Percentiles rank a stretch among this genome's conserved stretches.
phyloP scores from a whole-genome alignment of 2,797 vertebrate species.

The Lacerta viridis region DNA sequence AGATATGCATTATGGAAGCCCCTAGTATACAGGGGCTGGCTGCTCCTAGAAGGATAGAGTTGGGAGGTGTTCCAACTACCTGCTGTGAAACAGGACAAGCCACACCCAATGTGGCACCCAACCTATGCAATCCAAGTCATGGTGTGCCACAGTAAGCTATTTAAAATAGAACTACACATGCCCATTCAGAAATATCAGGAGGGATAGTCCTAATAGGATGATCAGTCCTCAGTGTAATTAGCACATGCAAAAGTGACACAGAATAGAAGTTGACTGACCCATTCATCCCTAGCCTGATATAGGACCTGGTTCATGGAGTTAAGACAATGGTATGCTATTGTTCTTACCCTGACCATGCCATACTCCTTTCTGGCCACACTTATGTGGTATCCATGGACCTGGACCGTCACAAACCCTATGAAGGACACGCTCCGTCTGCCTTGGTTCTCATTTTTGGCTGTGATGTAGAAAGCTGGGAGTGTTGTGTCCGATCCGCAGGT shows the following conservation, averaged over 20 bases:
- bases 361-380: conserved; percentile 78
- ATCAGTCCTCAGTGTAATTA: too few species aligned
- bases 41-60: background rate
- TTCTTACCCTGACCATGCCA: conserved; percentile 79
- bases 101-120: background rate
- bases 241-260: background rate
- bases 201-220: background rate
- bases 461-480: conserved; percentile 85
- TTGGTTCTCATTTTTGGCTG: conserved; percentile 83
- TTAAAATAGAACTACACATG: background rate
- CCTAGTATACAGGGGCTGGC: background rate
- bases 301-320: background rate
- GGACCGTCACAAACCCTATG: conserved; percentile 79
- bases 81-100: background rate
- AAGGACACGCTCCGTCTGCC: conserved; percentile 80
- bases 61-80: background rate
- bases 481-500: conserved; percentile 75
- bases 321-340: background rate
- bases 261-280: background rate
- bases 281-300: background rate
- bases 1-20: too few species aligned
- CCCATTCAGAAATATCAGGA: background rate
- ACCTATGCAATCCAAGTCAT: background rate
- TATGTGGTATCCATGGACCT: conserved; percentile 78
- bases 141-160: background rate